A percentile compares a stretch with the other conserved stretches of the same genome.
These are phyloP conservation scores for Uromys caudimaculatus DNA, from an alignment of 2,797 vertebrate species.

Conservation along the genomic window DNA sequence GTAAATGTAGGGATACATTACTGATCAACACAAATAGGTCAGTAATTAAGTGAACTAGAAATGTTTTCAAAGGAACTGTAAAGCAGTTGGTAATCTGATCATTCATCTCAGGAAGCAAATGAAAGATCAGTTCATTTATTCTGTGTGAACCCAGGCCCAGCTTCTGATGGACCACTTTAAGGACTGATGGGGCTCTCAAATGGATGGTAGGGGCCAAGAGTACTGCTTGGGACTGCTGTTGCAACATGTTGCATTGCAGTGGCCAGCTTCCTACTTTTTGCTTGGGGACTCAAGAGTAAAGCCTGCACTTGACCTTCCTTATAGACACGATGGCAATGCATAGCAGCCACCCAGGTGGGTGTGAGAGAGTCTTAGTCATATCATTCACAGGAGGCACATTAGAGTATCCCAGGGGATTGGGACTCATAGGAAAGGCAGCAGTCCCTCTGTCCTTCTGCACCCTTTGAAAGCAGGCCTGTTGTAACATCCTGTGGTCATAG, in stretches of 20 bases:
- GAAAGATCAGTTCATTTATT: not conserved
- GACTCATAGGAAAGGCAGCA: not conserved
- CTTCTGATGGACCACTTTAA: not conserved
- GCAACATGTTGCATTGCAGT: not conserved
- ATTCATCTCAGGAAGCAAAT: not conserved
- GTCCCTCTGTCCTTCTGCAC: not conserved
- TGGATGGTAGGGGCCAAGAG: not conserved
- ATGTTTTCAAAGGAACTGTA: not conserved
- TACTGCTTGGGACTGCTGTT: not conserved
- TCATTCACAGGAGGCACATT: too few species aligned
- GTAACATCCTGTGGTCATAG: not conserved
- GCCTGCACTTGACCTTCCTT: not conserved
- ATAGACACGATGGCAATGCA: not conserved
- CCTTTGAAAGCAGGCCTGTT: not conserved
- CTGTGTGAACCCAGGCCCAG: not conserved
- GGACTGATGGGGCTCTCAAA: not conserved
- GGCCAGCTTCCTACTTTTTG: not conserved
- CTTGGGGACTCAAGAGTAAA: not conserved
- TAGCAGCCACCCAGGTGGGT: too few species aligned
- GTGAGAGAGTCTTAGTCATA: not conserved
- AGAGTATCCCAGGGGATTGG: not conserved
- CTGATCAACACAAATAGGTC: not conserved
- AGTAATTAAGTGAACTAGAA: constrained; percentile 4
- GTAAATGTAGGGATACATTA: not conserved
- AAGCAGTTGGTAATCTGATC: not conserved